A percentile compares a stretch with the other conserved stretches of the same genome.
phyloP scores from a whole-genome alignment of 2,113 vertebrate species.

The Pontoporia blainvillei region DNA sequence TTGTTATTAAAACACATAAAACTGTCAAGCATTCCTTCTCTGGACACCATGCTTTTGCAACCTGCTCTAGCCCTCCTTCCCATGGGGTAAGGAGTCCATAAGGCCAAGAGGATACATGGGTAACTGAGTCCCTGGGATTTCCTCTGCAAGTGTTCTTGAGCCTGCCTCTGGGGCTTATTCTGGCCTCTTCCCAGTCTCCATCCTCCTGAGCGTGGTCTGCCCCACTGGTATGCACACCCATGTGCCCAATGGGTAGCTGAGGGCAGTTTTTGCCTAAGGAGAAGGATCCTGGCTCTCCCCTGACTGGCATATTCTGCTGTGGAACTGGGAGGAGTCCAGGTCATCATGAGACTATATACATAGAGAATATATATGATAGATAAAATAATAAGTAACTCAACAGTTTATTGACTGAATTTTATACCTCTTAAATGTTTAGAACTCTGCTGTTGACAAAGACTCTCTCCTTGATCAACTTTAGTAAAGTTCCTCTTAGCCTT shows the following conservation, averaged over 20 bases:
- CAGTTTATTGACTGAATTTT: neutral
- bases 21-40: neutral
- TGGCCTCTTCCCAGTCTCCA: neutral
- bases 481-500: neutral
- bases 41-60: neutral
- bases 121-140: neutral
- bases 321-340: neutral
- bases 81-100: neutral
- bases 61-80: neutral
- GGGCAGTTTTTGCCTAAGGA: neutral
- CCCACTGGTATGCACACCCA: rapidly evolving
- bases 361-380: neutral
- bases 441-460: neutral
- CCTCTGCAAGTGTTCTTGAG: neutral
- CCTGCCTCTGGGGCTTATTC: neutral
- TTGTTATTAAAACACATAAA: neutral
- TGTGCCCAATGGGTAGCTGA: neutral
- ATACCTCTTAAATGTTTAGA: neutral
- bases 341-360: neutral
- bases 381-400: neutral
- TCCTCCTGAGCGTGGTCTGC: neutral
- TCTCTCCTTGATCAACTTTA: neutral
- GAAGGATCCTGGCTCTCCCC: neutral
- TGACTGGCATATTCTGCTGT: too few relatives aligned
- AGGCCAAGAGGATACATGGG: neutral